Evolutionary conservation across 2,113 vertebrate species (phyloP).

Genomic region (Poeciliopsis retropinna): DNA sequence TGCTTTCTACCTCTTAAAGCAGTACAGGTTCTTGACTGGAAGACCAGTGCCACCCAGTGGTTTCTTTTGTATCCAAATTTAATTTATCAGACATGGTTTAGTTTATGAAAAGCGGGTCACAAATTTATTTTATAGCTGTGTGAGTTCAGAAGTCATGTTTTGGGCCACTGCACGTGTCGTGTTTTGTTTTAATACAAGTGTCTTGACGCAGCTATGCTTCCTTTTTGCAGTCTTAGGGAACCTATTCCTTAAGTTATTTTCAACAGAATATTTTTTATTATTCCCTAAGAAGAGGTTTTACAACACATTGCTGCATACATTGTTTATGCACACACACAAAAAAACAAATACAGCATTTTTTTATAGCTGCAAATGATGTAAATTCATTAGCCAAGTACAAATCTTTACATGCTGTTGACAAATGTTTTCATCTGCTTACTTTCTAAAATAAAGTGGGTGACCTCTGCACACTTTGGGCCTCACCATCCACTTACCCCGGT

Average conservation of each 20-base stretch:
- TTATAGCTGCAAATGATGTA: neutral
- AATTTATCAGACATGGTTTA: constrained; percentile 1
- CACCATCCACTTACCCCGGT: neutral
- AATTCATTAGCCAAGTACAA: neutral
- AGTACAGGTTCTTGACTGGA: constrained; percentile 43
- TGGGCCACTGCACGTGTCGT: constrained; percentile 7
- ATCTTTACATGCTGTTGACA: neutral
- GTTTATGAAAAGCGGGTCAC: neutral
- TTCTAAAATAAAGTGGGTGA: neutral
- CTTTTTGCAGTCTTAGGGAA: constrained; percentile 49
- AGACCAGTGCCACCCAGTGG: constrained; percentile 79
- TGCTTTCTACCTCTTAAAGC: constrained; percentile 52
- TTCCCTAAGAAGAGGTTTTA: constrained; percentile 58
- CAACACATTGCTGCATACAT: constrained; percentile 52
- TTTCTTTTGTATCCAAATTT: neutral
- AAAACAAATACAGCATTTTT: neutral
- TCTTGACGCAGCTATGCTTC: constrained; percentile 25
- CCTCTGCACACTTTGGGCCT: neutral
- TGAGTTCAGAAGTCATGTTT: constrained; percentile 6
- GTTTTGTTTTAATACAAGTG: constrained; percentile 43
- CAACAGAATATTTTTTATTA: constrained; percentile 60
- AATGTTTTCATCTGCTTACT: neutral
- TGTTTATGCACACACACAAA: constrained; percentile 16
- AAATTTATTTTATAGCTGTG: neutral
- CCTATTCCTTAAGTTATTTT: constrained; percentile 45